A percentile compares a stretch with the other conserved stretches of the same genome.
Evolutionary conservation across 2,797 vertebrate species (phyloP).

Genomic region (Euthynnus affinis): DNA sequence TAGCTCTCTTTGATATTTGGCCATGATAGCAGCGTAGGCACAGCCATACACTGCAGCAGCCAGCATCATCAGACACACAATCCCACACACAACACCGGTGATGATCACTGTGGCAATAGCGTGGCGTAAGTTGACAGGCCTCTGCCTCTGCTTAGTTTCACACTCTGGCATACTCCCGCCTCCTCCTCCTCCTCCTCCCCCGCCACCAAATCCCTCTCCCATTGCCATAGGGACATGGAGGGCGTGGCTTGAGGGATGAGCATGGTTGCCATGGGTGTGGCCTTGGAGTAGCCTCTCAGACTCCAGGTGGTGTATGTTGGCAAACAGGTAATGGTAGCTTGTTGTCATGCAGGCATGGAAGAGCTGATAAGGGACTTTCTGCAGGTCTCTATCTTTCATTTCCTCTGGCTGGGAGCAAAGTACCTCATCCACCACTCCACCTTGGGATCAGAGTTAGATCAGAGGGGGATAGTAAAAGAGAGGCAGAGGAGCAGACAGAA

Average conservation of each 20-base stretch:
- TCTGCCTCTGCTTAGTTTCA: conserved; percentile 88
- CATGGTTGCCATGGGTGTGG: conserved; percentile 80
- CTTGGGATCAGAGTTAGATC: conserved; percentile 76
- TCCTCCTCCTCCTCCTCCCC: conserved; percentile 51
- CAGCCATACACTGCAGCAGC: conserved; percentile 95
- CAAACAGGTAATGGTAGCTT: conserved; percentile 84
- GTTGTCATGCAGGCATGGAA: conserved; percentile 90
- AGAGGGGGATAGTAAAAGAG: neutral
- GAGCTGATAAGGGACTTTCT: conserved; percentile 93
- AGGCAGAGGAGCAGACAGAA: neutral
- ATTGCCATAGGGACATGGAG: conserved; percentile 76
- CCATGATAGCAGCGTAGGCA: conserved; percentile 94
- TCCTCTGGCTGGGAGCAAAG: conserved; percentile 89
- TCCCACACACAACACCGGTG: conserved; percentile 95
- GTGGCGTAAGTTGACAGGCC: conserved; percentile 91
- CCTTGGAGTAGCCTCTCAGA: conserved; percentile 77
- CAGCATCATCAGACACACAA: conserved; percentile 97
- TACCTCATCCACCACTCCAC: conserved; percentile 91
- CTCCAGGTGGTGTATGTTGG: conserved; percentile 85
- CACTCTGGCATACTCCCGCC: conserved; percentile 81
- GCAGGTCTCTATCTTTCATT: conserved; percentile 91
- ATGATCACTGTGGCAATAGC: conserved; percentile 96
- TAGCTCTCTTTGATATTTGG: conserved; percentile 89
- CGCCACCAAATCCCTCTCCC: conserved; percentile 74
- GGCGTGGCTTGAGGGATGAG: conserved; percentile 77